phyloP scores from a whole-genome alignment of 1,140 invertebrate genomes.

The Drosophila ironensis region DNA sequence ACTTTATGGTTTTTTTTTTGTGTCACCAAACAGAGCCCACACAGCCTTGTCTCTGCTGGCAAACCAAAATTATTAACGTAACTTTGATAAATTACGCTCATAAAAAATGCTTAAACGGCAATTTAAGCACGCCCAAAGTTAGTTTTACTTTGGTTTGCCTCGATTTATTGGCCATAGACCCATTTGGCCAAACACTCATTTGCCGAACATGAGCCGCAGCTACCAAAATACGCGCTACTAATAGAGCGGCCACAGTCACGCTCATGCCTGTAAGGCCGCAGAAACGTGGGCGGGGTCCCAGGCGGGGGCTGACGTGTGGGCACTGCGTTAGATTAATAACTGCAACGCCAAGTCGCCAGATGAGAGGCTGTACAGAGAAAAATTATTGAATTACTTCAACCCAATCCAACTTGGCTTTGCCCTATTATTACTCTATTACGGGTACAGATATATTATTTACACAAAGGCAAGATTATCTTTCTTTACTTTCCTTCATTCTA shows the following conservation, averaged over 20 bases:
- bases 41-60: slow-evolving; percentile 8
- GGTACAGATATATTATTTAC: too few relatives aligned
- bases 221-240: slow-evolving; percentile 70
- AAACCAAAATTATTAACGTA: slow-evolving; percentile 70
- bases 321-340: slow-evolving; percentile 76
- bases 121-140: slow-evolving; percentile 78
- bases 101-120: slow-evolving; percentile 79
- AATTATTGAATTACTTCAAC: background rate
- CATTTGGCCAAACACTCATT: slow-evolving; percentile 68
- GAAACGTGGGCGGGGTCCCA: slow-evolving; percentile 20
- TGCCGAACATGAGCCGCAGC: slow-evolving; percentile 57
- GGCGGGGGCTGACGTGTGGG: slow-evolving; percentile 14
- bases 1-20: slow-evolving; percentile 56
- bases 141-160: slow-evolving; percentile 24
- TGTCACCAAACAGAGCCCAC: slow-evolving; percentile 55
- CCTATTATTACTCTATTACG: too few relatives aligned
- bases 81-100: slow-evolving; percentile 79
- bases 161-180: slow-evolving; percentile 72
- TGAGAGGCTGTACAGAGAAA: slow-evolving; percentile 6
- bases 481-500: too few relatives aligned
- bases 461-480: too few relatives aligned
- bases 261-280: slow-evolving; percentile 33
- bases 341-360: slow-evolving; percentile 24
- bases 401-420: too few relatives aligned
- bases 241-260: slow-evolving; percentile 25